These are phyloP conservation scores for Coelopa frigida DNA, from an alignment of 1,140 invertebrate genomes.

Conservation along the genomic window DNA sequence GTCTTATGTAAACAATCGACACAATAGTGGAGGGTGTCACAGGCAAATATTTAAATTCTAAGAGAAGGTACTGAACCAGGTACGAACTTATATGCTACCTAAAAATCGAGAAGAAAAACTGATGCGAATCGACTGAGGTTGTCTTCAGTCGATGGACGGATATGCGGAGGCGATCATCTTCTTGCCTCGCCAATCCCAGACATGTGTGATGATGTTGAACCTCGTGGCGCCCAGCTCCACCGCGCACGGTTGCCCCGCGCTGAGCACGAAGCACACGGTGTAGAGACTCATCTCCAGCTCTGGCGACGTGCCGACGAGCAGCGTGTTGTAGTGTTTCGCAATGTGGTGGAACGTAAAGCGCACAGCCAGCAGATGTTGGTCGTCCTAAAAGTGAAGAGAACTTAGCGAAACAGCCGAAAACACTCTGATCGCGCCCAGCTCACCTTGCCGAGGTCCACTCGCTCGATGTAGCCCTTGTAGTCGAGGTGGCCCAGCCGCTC, in stretches of 20 bases:
- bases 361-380: slow-evolving; percentile 36
- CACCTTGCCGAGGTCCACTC: slow-evolving; percentile 61
- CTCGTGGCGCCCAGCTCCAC: slow-evolving; percentile 60
- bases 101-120: not conserved
- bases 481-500: slow-evolving; percentile 59
- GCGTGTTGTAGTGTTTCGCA: slow-evolving; percentile 65
- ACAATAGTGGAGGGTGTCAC: too few species aligned
- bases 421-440: too few species aligned
- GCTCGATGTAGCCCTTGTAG: slow-evolving; percentile 73
- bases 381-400: slow-evolving; percentile 15
- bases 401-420: not conserved
- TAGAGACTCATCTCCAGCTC: slow-evolving; percentile 88
- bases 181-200: slow-evolving; percentile 61
- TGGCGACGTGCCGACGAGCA: slow-evolving; percentile 85
- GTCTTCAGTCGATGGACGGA: slow-evolving; percentile 51
- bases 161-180: slow-evolving; percentile 70
- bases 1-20: too few species aligned
- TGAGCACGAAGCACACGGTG: slow-evolving; percentile 71
- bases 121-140: not conserved
- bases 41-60: too few species aligned
- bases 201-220: slow-evolving; percentile 62
- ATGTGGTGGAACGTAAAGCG: slow-evolving; percentile 65
- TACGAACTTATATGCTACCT: too few species aligned
- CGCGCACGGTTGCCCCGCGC: slow-evolving; percentile 61
- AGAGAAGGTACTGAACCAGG: too few species aligned